Conservation (phyloP, 2,888 invertebrate genomes). For the Ommatoiulus sabulosus region DNA sequence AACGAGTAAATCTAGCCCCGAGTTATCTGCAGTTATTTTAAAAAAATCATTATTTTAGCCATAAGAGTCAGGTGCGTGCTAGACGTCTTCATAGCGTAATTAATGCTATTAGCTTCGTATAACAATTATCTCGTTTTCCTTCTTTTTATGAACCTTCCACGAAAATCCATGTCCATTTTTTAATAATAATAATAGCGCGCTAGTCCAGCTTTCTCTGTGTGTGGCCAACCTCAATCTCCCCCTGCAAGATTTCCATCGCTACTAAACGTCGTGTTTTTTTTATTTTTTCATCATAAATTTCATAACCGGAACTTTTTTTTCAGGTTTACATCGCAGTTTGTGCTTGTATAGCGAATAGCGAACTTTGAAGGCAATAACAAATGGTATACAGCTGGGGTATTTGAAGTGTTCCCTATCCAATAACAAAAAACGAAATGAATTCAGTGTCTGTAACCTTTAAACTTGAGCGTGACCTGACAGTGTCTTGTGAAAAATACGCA, state of each 20-base stretch:
- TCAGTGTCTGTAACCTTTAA: conserved; percentile 26
- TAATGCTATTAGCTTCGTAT: conserved; percentile 27
- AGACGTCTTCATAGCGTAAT: neutral
- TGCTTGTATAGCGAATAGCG: neutral
- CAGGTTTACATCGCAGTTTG: neutral
- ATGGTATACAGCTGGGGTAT: conserved; percentile 7
- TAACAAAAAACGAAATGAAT: neutral
- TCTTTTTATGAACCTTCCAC: conserved; percentile 27
- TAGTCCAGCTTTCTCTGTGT: neutral
- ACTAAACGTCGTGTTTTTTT: neutral
- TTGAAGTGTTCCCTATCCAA: neutral
- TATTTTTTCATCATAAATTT: neutral
- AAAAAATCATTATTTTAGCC: neutral
- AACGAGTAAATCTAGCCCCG: neutral
- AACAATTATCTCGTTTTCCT: conserved; percentile 44
- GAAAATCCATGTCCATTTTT: neutral
- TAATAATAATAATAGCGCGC: conserved; percentile 25
- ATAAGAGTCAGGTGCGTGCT: neutral
- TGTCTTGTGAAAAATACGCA: neutral
- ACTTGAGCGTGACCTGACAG: neutral
- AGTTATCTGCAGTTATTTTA: neutral
- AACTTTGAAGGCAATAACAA: neutral
- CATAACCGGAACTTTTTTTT: conserved; percentile 32
- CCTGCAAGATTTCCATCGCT: conserved; percentile 22
- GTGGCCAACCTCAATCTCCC: conserved; percentile 16